Conservation (phyloP, 2,797 vertebrate genomes). For the Phalloptychus januarius region DNA sequence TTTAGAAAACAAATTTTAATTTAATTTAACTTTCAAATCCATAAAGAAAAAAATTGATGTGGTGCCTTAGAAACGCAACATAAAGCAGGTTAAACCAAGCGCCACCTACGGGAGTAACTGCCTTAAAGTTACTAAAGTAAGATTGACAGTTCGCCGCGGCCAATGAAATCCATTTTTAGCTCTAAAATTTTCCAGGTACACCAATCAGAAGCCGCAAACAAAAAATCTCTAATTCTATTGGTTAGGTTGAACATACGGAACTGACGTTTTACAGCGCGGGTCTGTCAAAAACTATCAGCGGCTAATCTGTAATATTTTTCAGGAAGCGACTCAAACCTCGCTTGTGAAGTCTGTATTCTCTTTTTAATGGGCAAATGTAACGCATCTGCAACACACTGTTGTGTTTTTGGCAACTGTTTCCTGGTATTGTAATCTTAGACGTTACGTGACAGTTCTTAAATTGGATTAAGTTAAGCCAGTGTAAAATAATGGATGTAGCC, state of each 20-base stretch:
- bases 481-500: conserved; percentile 50
- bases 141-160: conserved; percentile 19
- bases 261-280: conserved; percentile 62
- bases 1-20: not conserved
- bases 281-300: conserved; percentile 60
- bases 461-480: conserved; percentile 74
- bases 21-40: not conserved
- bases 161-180: conserved; percentile 35
- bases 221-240: conserved; percentile 40
- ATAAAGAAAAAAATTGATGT: not conserved
- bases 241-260: conserved; percentile 54
- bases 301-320: not conserved
- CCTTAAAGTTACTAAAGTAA: not conserved
- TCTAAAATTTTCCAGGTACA: not conserved
- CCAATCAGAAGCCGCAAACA: not conserved
- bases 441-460: conserved; percentile 58
- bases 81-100: not conserved
- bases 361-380: rapidly evolving
- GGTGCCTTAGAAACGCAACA: not conserved
- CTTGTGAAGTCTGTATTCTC: not conserved
- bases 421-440: conserved; percentile 24
- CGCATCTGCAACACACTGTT: too few species aligned
- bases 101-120: not conserved
- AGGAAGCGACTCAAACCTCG: not conserved
- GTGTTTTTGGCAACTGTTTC: not conserved